Percentiles rank a stretch among this genome's conserved stretches.
phyloP scores from a whole-genome alignment of 1,140 invertebrate genomes.

The Cepaea nemoralis region DNA sequence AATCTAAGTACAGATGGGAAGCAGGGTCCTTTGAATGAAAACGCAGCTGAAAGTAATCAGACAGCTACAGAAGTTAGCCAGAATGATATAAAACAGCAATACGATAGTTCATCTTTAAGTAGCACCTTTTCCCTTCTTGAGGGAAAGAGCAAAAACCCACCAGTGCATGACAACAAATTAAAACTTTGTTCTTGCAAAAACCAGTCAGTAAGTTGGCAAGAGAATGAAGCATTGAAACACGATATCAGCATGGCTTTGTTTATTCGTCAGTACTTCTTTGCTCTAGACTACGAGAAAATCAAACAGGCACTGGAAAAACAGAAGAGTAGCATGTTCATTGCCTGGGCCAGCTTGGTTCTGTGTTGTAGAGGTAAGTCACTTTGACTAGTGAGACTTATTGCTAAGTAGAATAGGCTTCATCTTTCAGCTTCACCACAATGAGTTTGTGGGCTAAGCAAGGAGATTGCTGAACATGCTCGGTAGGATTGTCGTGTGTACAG shows the following conservation, averaged over 20 bases:
- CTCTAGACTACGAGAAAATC: conserved; percentile 24
- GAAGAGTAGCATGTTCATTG: neutral
- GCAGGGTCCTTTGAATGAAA: neutral
- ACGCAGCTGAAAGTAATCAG: neutral
- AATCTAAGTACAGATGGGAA: neutral
- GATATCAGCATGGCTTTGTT: conserved; percentile 31
- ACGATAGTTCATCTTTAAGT: neutral
- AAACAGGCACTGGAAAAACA: conserved; percentile 19
- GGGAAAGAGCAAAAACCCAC: neutral
- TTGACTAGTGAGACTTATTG: too few species aligned
- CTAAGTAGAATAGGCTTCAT: too few species aligned
- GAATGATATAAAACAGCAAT: neutral
- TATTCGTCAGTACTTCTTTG: conserved; percentile 23
- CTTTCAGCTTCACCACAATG: too few species aligned
- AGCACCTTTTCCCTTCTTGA: neutral
- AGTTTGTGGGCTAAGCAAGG: too few species aligned
- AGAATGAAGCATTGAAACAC: neutral
- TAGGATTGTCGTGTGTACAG: too few species aligned
- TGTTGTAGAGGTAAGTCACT: conserved; percentile 31
- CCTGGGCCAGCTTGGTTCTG: neutral
- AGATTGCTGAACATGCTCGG: too few species aligned
- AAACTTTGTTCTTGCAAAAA: neutral
- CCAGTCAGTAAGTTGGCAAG: neutral
- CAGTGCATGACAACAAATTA: neutral
- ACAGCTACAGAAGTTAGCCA: neutral